Base-by-base conservation (phyloP, 35 echinoderm and acorn worm species). In the Amphiura filiformis region DNA sequence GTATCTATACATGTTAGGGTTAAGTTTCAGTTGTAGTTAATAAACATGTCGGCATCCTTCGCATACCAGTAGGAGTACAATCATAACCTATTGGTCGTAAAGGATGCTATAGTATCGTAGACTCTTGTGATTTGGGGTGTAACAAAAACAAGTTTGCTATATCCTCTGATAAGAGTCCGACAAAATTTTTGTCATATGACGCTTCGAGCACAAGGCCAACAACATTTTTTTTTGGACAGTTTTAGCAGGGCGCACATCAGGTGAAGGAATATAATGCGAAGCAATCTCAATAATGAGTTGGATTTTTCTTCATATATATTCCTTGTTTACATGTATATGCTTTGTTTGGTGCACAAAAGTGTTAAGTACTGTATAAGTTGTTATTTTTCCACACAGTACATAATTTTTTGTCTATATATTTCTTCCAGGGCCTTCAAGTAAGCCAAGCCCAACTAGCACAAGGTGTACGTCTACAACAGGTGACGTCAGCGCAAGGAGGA, bases 381-480 rank as follows among this genome's bases (percentile, higher is more conserved):
- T n/a, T n/a, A n/a, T n/a, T n/a, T n/a, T n/a, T n/a, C n/a, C n/a
- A n/a, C n/a, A n/a, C n/a, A n/a, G n/a, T n/a, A n/a, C n/a, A n/a
- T n/a, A n/a, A n/a, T n/a, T n/a, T n/a, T n/a, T n/a, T n/a, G n/a
- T n/a, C 13, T 84, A 0, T 15, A 39, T 88, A 28, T 34, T 61
- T 37, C 32, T 30, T 81, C 35, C 77, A 81, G 18, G 78, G 78
- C 38, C 39, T 79, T 1, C 57, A 81, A 32, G 36, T 35, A 26
- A 57, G 78, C 23, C 89, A 91, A 75, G 47, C 39, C 35, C 81
- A 93, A 81, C 79, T 89, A 28, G 76, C 80, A 13, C 89, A 82
- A 39, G 79, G 36, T 39, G 81, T 85, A 31, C 65, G 88, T 42
- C 84, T 94, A 28, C 89, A 94, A 70, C 80, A 88, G 85, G 81